Evolutionary conservation across 2,113 vertebrate genomes (phyloP).

Genomic region (Hippocampus zosterae): DNA sequence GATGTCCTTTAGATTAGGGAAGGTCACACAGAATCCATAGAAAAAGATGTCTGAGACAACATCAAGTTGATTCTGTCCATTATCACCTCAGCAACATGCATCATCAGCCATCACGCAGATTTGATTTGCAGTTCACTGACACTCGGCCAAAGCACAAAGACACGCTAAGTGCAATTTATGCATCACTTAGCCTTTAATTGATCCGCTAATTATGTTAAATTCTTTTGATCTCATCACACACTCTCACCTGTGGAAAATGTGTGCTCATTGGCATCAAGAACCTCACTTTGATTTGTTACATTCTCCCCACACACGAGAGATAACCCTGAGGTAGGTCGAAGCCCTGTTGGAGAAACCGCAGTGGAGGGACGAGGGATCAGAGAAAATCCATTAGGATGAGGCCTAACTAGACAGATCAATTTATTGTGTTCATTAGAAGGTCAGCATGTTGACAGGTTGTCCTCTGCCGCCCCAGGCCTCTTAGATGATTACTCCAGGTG

Average conservation of each 20-base stretch:
- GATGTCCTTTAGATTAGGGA: neutral
- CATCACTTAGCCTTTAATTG: neutral
- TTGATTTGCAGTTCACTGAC: constrained; percentile 25
- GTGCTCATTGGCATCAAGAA: neutral
- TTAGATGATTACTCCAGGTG: constrained; percentile 46
- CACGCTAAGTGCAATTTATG: neutral
- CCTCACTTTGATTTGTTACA: constrained; percentile 11
- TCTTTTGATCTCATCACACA: neutral
- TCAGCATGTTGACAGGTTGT: constrained; percentile 30
- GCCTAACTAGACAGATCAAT: constrained; percentile 45
- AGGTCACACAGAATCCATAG: constrained; percentile 4
- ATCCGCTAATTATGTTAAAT: neutral
- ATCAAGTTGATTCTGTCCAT: constrained; percentile 35
- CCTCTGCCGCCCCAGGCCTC: constrained; percentile 45
- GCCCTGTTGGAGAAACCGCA: constrained; percentile 12
- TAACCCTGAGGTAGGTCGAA: constrained; percentile 20
- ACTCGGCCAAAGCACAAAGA: constrained; percentile 27
- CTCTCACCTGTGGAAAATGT: neutral
- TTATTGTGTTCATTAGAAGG: constrained; percentile 48
- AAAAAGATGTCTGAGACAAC: constrained; percentile 7
- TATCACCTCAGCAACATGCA: constrained; percentile 26
- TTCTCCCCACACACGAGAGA: constrained; percentile 11
- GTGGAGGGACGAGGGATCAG: constrained; percentile 11
- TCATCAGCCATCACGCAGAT: constrained; percentile 39
- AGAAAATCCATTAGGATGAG: constrained; percentile 34